Percentiles rank a stretch among this genome's conserved stretches.
These are phyloP conservation scores for Mormyrus proboscirostris DNA, from an alignment of 2,797 vertebrate genomes.

Conservation along the genomic window DNA sequence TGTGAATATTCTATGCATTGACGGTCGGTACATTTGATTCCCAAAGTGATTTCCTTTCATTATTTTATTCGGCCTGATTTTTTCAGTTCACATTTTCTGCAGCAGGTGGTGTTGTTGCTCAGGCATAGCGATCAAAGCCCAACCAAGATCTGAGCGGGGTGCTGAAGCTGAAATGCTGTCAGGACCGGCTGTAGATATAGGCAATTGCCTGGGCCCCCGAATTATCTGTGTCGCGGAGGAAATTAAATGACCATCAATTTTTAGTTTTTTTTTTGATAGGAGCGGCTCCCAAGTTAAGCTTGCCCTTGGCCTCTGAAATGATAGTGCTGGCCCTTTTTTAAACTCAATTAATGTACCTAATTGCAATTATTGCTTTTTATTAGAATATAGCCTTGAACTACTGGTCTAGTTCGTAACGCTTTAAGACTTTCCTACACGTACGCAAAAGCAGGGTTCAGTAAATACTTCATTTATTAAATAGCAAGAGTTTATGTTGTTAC, in stretches of 20 bases:
- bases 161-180: background rate
- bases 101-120: constrained; percentile 4
- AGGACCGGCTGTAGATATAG: background rate
- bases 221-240: background rate
- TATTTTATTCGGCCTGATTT: background rate
- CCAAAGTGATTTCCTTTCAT: background rate
- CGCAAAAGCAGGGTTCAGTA: background rate
- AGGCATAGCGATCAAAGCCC: background rate
- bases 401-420: background rate
- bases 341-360: background rate
- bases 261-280: background rate
- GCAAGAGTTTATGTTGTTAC: background rate
- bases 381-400: background rate
- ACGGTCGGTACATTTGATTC: background rate
- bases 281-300: background rate
- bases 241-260: background rate
- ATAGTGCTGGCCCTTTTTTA: background rate
- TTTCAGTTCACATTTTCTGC: background rate
- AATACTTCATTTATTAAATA: background rate
- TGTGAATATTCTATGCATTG: background rate
- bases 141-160: background rate
- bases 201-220: background rate
- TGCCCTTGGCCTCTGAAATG: background rate
- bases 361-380: background rate
- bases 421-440: background rate